These are phyloP conservation scores for Notothenia coriiceps DNA, from an alignment of 2,113 vertebrate genomes.

Conservation along the genomic window DNA sequence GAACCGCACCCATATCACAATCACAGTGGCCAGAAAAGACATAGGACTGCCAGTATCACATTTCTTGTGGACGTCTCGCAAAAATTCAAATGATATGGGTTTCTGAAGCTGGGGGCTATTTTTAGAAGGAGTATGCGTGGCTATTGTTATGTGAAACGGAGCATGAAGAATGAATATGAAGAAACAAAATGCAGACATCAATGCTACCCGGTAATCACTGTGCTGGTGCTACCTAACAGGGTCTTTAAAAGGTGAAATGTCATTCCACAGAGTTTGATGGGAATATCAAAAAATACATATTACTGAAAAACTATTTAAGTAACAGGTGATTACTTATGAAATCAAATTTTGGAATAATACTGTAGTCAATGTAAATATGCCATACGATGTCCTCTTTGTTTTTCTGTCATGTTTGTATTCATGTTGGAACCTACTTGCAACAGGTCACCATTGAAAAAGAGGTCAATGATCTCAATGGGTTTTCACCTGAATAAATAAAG, in stretches of 20 bases:
- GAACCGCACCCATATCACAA: conserved; percentile 35
- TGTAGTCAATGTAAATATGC: no score
- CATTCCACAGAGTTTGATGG: neutral
- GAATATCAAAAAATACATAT: conserved; percentile 3
- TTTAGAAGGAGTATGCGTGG: conserved; percentile 33
- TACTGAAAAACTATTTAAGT: neutral
- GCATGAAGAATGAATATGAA: neutral
- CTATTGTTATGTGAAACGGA: conserved; percentile 11
- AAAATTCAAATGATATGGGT: conserved; percentile 12
- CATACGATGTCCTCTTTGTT: no score
- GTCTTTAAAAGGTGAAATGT: neutral
- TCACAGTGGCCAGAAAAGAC: conserved; percentile 32
- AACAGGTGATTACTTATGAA: neutral
- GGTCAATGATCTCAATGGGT: no score
- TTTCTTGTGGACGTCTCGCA: neutral
- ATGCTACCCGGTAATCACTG: no score
- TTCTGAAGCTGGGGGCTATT: conserved; percentile 23
- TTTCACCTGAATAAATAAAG: no score
- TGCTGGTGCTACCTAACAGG: no score
- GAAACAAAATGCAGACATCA: neutral
- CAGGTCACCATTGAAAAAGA: no score
- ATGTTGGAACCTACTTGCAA: no score
- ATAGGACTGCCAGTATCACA: conserved; percentile 11
- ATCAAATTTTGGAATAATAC: neutral
- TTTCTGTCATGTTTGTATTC: no score